Evolutionary conservation across 2,888 invertebrate species (phyloP).

Genomic region (Ophonus ardosiacus): DNA sequence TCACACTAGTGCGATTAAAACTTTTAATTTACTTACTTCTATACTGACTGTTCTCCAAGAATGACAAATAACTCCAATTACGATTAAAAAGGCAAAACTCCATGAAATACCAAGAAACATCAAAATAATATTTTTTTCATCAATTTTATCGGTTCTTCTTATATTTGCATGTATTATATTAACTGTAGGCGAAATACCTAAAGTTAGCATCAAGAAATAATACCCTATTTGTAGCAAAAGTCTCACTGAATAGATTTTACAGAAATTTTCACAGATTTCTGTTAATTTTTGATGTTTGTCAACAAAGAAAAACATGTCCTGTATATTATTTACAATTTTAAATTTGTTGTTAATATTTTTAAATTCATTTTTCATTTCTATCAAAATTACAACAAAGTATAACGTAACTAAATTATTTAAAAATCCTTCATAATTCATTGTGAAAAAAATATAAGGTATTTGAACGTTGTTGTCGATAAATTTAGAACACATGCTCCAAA

Average conservation of each 20-base stretch:
- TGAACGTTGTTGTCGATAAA: not conserved
- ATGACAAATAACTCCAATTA: not conserved
- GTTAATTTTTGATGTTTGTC: not conserved
- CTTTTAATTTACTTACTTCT: not conserved
- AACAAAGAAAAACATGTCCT: not conserved
- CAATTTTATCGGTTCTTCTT: not conserved
- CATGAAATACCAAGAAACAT: conserved; percentile 6
- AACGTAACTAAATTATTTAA: not conserved
- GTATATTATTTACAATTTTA: not conserved
- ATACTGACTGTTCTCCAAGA: not conserved
- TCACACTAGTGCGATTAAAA: no score
- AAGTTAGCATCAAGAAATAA: conserved; percentile 11
- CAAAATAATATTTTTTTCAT: conserved; percentile 1
- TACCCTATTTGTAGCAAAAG: not conserved
- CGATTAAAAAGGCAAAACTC: not conserved
- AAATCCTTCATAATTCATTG: not conserved
- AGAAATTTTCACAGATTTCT: not conserved
- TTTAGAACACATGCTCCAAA: not conserved
- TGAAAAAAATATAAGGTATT: not conserved
- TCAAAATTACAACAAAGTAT: conserved; percentile 1
- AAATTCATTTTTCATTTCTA: conserved; percentile 15
- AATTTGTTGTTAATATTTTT: conserved; percentile 1
- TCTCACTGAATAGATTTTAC: not conserved
- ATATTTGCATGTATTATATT: not conserved
- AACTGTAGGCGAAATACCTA: conserved; percentile 13